Percentiles rank a stretch among this genome's conserved stretches.
Evolutionary conservation across 2,888 invertebrate species (phyloP).

Genomic region (Drosophila subsilvestris): DNA sequence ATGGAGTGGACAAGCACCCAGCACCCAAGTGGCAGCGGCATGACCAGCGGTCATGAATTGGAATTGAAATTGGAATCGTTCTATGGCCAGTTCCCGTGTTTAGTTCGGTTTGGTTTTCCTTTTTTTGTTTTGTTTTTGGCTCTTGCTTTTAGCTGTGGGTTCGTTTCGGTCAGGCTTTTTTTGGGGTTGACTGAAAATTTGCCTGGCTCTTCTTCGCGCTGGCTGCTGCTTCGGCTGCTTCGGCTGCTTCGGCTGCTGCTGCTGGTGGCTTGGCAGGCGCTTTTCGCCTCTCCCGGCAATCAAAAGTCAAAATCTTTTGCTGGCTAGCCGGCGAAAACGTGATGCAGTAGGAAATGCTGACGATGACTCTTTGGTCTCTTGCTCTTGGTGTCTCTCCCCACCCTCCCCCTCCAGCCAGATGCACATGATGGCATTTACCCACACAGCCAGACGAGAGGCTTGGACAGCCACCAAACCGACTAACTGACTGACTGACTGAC

Average conservation of each 20-base stretch:
- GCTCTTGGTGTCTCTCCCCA: slow-evolving; percentile 4
- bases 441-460: slow-evolving; percentile 46
- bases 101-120: slow-evolving; percentile 36
- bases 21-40: slow-evolving; percentile 40
- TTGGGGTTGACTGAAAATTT: slow-evolving; percentile 45
- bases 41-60: slow-evolving; percentile 52
- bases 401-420: slow-evolving; percentile 9
- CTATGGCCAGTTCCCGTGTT: slow-evolving; percentile 35
- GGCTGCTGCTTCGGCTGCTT: too few species aligned
- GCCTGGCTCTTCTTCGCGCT: slow-evolving; percentile 17
- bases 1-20: slow-evolving; percentile 4
- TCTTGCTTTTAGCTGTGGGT: slow-evolving; percentile 14
- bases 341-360: slow-evolving; percentile 83
- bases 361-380: slow-evolving; percentile 62
- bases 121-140: slow-evolving; percentile 4
- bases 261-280: slow-evolving; percentile 31
- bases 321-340: slow-evolving; percentile 74
- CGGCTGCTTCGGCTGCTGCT: too few species aligned
- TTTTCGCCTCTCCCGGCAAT: slow-evolving; percentile 57
- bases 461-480: slow-evolving; percentile 45
- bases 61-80: slow-evolving; percentile 50
- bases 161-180: slow-evolving; percentile 5
- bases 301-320: slow-evolving; percentile 79
- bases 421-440: slow-evolving; percentile 69
- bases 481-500: slow-evolving; percentile 14